Base-by-base conservation (phyloP, 2,797 vertebrate species). In the Nothura maculosa region DNA sequence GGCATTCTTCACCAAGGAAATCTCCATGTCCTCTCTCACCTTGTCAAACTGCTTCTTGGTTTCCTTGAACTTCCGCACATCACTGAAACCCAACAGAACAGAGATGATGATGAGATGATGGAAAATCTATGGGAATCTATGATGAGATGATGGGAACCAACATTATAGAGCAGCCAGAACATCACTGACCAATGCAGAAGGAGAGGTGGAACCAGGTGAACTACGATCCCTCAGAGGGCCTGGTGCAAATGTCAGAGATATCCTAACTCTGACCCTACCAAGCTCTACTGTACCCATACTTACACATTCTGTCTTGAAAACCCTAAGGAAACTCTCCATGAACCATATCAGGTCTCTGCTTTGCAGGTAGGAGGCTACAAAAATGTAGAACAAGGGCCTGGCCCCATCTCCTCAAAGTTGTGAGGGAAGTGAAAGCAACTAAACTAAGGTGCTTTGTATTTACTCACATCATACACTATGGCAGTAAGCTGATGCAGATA, bases 21-120 rank as follows among this genome's bases (percentile, higher is more conserved):
- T 98, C 84, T 99, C 99, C 98, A 99, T 96, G 70, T 99, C 99
- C 92, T 99, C 99, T 0, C 99, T 97, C 70, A 99, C 99, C 60
- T 98, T 98, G 89, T 99, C 99, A 7, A 99, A 99, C 94, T 99
- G 99, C 97, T 99, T 99, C 98, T 99, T 99, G 14, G 99, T 99
- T 92, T 99, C 99, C 97, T 99, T 99, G 97, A 99, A 99, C 92
- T 99, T 99, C 22, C 99, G 96, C 20, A 99, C 99, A 0, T 99
- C 99, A 72, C 99, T 99, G 97, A 16, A 84, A 91, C 16, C 24
- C 62, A 32, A 28, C 61, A 18, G 5, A 1, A 32, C 10, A 1
- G 9, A 64, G 34, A 18, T 5, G 36, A 27, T 61, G 42, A 40
- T 40, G 40, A 40, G 40, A 40, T 14, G 38, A 40, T 40, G 40